Evolutionary conservation across 2,797 vertebrate species (phyloP).

Genomic region (Anolis apletophallus): DNA sequence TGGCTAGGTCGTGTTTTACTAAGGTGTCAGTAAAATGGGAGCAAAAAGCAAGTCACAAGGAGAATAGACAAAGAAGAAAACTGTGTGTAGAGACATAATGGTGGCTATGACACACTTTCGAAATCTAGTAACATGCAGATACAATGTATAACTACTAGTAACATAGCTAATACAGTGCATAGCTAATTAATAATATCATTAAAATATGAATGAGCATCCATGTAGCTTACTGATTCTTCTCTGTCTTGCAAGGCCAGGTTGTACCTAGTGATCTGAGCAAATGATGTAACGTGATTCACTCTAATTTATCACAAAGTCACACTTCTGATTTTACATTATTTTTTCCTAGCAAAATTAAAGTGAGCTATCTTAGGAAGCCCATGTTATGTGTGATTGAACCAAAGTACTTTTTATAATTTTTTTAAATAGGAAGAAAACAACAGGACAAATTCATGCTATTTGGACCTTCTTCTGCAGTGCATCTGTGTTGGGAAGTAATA

Average conservation of each 20-base stretch:
- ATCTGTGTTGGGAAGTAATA: not conserved
- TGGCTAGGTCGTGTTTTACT: too few relatives aligned
- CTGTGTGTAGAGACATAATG: slow-evolving; percentile 2
- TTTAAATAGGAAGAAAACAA: not conserved
- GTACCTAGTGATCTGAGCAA: not conserved
- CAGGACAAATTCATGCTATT: not conserved
- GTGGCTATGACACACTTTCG: not conserved
- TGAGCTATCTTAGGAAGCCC: slow-evolving; percentile 6
- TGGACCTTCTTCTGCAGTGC: not conserved
- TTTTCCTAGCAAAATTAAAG: slow-evolving; percentile 13
- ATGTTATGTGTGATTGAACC: not conserved
- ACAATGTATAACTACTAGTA: not conserved
- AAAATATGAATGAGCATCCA: not conserved
- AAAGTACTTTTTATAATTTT: not conserved
- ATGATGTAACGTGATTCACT: slow-evolving; percentile 19
- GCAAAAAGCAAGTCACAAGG: not conserved
- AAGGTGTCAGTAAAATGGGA: not conserved
- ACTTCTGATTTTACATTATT: slow-evolving; percentile 15
- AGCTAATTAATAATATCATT: not conserved
- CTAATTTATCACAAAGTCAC: slow-evolving; percentile 14
- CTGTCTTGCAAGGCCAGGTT: not conserved
- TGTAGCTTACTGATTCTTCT: not conserved
- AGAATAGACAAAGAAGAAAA: not conserved
- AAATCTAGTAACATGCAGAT: not conserved
- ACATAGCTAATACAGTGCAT: not conserved